Base-by-base conservation (phyloP, 2,113 vertebrate species). In the Nesoenas mayeri region DNA sequence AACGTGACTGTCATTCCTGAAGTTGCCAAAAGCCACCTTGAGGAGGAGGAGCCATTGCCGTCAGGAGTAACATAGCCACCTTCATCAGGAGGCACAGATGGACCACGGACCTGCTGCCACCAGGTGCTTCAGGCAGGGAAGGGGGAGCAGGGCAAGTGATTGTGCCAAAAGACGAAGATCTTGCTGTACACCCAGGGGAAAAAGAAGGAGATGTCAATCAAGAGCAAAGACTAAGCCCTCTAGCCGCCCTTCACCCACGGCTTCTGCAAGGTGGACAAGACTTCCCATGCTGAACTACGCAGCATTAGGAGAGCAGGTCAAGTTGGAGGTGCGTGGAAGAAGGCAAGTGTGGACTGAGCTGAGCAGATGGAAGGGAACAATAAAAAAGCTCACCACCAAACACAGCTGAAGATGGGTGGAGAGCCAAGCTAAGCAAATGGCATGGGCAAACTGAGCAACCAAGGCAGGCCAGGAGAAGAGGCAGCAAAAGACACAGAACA, bases 11-110 rank as follows among this genome's bases (percentile, higher is more conserved):
- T 93, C 86, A 79, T 82, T 87, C 72, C 75, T 85, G 86, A 92
- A 93, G 93, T 74, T 95, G 89, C 90, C 84, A 92, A 91, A 90
- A 94, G 86, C 85, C 80, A 96, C 91, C 85, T 81, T 67, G 88
- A 94, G 82, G 85, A 92, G 74, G 61, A 95, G 74, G 65, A 90
- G 92, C 69, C 44, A 53, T 24, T 92, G 85, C 77, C 91, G 82
- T 47, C 75, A 10, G 77, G 40, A 84, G 72, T 80, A 70, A 83
- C 77, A 77, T 1, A 73, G 87, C 78, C 84, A 25, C 92, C 70
- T 92, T 91, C 91, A 60, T 13, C 82, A 74, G 86, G 83, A 96
- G 88, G 92, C 91, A 90, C 73, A 87, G 92, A 70, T 75, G 88
- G 91, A 65, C 75, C 88, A 92, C 85, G 81, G 78, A 47, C 58